Evolutionary conservation across 2,888 invertebrate species (phyloP), one percentile per base, ranked within the genome.

Genomic region (Diachrysia chrysitis): DNA sequence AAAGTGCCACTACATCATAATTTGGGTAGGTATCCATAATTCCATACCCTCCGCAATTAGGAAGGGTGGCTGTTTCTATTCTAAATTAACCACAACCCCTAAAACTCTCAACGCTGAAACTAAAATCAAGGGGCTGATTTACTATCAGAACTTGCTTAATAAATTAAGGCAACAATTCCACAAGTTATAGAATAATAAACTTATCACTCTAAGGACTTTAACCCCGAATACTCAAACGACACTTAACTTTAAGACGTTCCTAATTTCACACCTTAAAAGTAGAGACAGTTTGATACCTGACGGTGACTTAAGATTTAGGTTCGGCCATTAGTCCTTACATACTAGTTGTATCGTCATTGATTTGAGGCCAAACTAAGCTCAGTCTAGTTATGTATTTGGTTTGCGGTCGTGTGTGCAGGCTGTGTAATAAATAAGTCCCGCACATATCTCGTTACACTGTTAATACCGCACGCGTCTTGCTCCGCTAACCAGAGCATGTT

Each of bases 401-500:
- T 78, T 74, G 76, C 71, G 76, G 76, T 71, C 21, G 19, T 21
- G 21, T 51, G 48, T 51, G 17, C 48, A n/a, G 68, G 61, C 58
- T 69, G 63, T 17, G 66, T 71, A 66, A 63, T 76, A 65, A 57
- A 66, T 57, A 64, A 55, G 58, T 78, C 71, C 54, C 63, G 65
- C 75, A 71, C 65, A 68, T 73, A 78, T 81, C 71, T 78, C 46
- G 58, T 76, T 76, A 76, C 81, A 62, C 58, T 32, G 62, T n/a
- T 56, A 19, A 63, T 72, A 70, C 66, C 59, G 68, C 63, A 73
- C 71, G 71, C 66, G 70, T 61, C 58, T 69, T 70, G 72, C 73
- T 58, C 53, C 58, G 76, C 53, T 67, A 81, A 81, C 72, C 76
- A 78, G 78, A 81, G 71, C 79, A 81, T 71, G 68, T 7, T 72